phyloP scores from a whole-genome alignment of 2,888 invertebrate genomes.

The Luperina nickerlii region DNA sequence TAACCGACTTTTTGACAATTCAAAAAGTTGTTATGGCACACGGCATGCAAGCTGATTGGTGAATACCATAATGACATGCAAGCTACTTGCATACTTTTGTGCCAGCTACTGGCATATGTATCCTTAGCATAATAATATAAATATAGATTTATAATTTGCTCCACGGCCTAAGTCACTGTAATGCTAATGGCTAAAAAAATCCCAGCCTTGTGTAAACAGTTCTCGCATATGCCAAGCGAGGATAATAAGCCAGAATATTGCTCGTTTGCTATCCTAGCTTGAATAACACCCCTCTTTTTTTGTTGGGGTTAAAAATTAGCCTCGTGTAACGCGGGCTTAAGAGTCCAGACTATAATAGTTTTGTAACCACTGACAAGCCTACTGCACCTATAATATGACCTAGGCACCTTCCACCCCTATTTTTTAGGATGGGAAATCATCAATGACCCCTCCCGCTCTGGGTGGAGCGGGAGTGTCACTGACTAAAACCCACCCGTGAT shows the following conservation, averaged over 20 bases:
- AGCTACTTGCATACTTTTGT: too few species aligned
- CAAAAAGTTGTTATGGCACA: too few species aligned
- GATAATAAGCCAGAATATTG: not conserved
- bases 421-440: too few species aligned
- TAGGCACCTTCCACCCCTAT: not conserved
- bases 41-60: too few species aligned
- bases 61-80: too few species aligned
- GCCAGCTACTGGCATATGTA: too few species aligned
- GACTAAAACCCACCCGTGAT: too few species aligned
- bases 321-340: not conserved
- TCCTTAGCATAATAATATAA: too few species aligned
- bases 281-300: too few species aligned
- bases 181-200: not conserved
- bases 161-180: not conserved
- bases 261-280: not conserved
- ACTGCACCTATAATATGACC: not conserved
- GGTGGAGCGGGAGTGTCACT: too few species aligned
- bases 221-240: not conserved
- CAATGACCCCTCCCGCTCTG: too few species aligned
- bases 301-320: not conserved
- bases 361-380: not conserved
- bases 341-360: not conserved
- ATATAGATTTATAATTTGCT: not conserved
- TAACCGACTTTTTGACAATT: too few species aligned
- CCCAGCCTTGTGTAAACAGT: not conserved